Conservation (phyloP, 2,888 invertebrate species). For the Blastobasis lacticolella region DNA sequence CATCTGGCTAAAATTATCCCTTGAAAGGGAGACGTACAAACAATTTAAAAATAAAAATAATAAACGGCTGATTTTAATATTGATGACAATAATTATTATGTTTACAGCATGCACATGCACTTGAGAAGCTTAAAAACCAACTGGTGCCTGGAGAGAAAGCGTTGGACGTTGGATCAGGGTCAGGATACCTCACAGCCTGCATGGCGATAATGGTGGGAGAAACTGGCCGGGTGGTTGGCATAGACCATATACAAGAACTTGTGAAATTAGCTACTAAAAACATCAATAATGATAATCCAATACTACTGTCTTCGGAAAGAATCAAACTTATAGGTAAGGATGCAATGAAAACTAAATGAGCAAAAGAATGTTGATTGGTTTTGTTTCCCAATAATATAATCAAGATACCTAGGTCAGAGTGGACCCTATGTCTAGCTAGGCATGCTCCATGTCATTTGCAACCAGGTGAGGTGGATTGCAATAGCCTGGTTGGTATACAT, state of each 20-base stretch:
- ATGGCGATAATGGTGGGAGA: conserved; percentile 90
- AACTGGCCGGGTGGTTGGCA: conserved; percentile 82
- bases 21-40: too few species aligned
- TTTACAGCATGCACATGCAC: conserved; percentile 89
- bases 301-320: conserved; percentile 78
- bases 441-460: too few species aligned
- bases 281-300: conserved; percentile 81
- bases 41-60: too few species aligned
- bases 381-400: neutral
- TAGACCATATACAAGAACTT: conserved; percentile 92
- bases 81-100: neutral
- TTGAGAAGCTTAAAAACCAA: conserved; percentile 88
- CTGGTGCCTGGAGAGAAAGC: conserved; percentile 84
- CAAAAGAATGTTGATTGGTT: too few species aligned
- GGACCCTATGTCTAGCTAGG: too few species aligned
- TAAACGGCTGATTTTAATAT: too few species aligned
- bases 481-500: too few species aligned
- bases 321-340: conserved; percentile 80
- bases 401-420: too few species aligned
- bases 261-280: conserved; percentile 84
- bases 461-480: too few species aligned
- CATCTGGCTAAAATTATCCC: too few species aligned
- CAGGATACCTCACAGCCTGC: conserved; percentile 93
- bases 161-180: conserved; percentile 94
- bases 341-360: too few species aligned